Conservation (phyloP, 2,797 vertebrate genomes). For the Rhinoraja longicauda region DNA sequence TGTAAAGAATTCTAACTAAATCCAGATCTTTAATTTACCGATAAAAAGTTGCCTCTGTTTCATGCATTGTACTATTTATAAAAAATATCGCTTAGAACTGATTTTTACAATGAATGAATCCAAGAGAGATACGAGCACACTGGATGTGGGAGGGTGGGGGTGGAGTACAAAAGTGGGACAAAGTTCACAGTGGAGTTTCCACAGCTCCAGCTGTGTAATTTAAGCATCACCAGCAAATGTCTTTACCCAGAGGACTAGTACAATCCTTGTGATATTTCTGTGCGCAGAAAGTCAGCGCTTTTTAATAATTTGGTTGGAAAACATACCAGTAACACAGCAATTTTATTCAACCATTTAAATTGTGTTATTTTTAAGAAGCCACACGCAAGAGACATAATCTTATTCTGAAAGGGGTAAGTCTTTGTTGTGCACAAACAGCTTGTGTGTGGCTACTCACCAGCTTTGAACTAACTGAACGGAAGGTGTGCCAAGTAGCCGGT, state of each 20-base stretch:
- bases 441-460: slow-evolving; percentile 64
- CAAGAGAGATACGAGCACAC: too few species aligned
- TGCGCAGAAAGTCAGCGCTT: background rate
- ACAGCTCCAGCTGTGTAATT: slow-evolving; percentile 6
- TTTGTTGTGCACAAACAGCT: background rate
- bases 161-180: background rate
- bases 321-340: background rate
- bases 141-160: too few species aligned
- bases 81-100: background rate
- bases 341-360: background rate
- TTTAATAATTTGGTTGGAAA: background rate
- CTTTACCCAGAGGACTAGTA: background rate
- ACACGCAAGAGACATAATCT: background rate
- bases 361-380: slow-evolving; percentile 24
- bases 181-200: background rate
- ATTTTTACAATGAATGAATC: background rate
- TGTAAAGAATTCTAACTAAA: background rate
- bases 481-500: slow-evolving; percentile 74
- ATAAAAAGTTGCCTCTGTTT: background rate
- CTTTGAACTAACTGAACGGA: slow-evolving; percentile 85
- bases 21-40: background rate
- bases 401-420: background rate
- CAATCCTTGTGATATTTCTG: background rate
- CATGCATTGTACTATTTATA: background rate
- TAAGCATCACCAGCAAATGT: background rate